phyloP scores from a whole-genome alignment of 2,797 vertebrate genomes.

The Danio aesculapii region DNA sequence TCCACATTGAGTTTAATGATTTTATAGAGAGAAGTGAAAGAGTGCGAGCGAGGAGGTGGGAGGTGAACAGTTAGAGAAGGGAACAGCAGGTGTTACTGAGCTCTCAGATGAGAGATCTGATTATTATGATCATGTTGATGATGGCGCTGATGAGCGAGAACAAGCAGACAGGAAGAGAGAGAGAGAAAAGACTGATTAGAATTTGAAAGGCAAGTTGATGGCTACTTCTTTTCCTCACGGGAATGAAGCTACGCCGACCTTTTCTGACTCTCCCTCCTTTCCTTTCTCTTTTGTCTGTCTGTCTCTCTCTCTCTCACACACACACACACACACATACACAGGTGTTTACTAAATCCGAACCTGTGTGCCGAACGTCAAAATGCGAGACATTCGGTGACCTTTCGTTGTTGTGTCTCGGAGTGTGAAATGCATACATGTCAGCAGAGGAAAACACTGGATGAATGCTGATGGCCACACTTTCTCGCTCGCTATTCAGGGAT shows the following conservation, averaged over 20 bases:
- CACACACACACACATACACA: slow-evolving; percentile 42
- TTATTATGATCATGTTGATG: slow-evolving; percentile 62
- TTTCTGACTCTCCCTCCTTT: neutral
- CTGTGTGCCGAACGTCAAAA: slow-evolving; percentile 38
- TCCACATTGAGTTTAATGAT: slow-evolving; percentile 35
- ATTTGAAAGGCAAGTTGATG: slow-evolving; percentile 59
- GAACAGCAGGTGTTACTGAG: slow-evolving; percentile 55
- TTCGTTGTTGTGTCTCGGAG: slow-evolving; percentile 48
- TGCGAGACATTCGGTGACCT: slow-evolving; percentile 53
- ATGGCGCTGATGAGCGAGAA: slow-evolving; percentile 40
- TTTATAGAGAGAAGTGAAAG: slow-evolving; percentile 23
- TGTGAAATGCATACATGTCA: slow-evolving; percentile 49
- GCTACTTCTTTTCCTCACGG: slow-evolving; percentile 46
- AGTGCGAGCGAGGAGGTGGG: slow-evolving; percentile 5
- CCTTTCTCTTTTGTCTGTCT: neutral
- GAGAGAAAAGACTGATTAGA: slow-evolving; percentile 57
- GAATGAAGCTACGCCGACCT: slow-evolving; percentile 56
- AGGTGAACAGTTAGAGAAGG: slow-evolving; percentile 44
- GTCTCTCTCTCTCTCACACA: neutral
- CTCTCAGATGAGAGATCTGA: slow-evolving; percentile 59
- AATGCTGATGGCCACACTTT: slow-evolving; percentile 49
- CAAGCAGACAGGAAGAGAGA: slow-evolving; percentile 29
- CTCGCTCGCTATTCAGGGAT: neutral
- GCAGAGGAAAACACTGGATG: slow-evolving; percentile 28
- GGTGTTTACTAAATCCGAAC: slow-evolving; percentile 51